Conservation (phyloP, 2,113 vertebrate species). For the Clupea harengus region DNA sequence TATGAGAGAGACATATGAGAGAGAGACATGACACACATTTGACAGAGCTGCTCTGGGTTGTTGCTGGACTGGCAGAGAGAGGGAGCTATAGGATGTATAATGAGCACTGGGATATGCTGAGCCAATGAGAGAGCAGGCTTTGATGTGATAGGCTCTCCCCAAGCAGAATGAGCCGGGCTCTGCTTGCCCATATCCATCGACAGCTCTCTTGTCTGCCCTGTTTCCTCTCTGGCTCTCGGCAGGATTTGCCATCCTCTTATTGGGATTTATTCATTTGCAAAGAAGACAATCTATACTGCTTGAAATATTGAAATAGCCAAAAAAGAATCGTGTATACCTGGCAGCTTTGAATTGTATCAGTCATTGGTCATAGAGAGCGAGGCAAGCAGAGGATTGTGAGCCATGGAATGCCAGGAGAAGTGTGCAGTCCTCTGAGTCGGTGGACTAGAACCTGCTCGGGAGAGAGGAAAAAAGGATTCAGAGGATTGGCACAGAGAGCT, state of each 20-base stretch:
- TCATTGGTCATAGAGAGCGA: background rate
- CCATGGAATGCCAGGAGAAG: background rate
- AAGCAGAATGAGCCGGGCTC: slow-evolving; percentile 66
- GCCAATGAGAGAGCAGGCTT: slow-evolving; percentile 64
- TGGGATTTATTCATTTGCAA: background rate
- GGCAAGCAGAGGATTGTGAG: background rate
- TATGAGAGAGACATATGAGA: background rate
- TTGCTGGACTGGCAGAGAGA: slow-evolving; percentile 54
- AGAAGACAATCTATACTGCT: background rate
- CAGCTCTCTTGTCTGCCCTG: slow-evolving; percentile 52
- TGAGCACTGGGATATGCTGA: slow-evolving; percentile 20
- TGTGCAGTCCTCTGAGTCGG: background rate
- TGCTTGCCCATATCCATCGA: slow-evolving; percentile 65
- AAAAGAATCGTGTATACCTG: background rate
- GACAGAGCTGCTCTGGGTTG: slow-evolving; percentile 29
- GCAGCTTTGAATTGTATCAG: background rate
- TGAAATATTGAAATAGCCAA: background rate
- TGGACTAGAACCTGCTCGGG: slow-evolving; percentile 7
- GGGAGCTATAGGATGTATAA: slow-evolving; percentile 61
- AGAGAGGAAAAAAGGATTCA: background rate
- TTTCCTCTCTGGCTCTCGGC: slow-evolving; percentile 38
- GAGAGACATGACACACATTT: background rate
- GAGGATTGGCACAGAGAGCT: background rate
- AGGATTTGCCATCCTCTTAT: slow-evolving; percentile 36
- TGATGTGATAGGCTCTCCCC: slow-evolving; percentile 66